Evolutionary conservation across 2,888 invertebrate species (phyloP), one percentile per base, ranked within the genome.

Genomic region (Metacarcinus magister): DNA sequence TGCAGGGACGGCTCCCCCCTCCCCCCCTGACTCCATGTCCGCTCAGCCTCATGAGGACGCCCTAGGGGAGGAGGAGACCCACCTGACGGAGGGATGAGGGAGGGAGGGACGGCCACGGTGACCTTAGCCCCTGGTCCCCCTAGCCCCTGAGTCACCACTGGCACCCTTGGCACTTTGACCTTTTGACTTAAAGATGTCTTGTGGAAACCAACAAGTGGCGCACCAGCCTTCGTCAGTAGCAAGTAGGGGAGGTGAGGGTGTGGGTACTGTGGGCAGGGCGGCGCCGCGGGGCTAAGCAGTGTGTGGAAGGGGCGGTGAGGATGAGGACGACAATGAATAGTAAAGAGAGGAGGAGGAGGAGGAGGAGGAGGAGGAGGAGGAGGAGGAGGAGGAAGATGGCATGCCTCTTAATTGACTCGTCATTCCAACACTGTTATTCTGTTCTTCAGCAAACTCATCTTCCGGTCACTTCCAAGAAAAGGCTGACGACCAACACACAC

Each of bases 121-220:
- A 82, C 82, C 82, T 82, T 32, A 82, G 7, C 32, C 32, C 32
- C 19, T 32, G 32, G 82, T 16, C 10, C 10, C 60, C 60, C 60
- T 23, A 19, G 23, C 67, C 23, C 10, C 28, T 82, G 82, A 32
- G 82, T 82, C 82, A 82, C 28, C 32, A 82, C 7, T 2, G 82
- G 82, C 28, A 82, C 82, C 82, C 82, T 32, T 82, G 82, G 32
- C 82, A 82, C 82, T 82, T 13, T 82, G 82, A 82, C 82, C 82
- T 82, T 82, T 82, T 82, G 82, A 28, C 82, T 82, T 82, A 82
- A 82, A 82, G 82, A 82, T 82, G 82, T 82, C 82, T 82, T 82
- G 82, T 32, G 82, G 82, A 82, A 82, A 82, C 82, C 82, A 82
- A 32, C 82, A 82, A 82, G 82, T 82, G 82, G 82, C 5, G 82